Base-by-base conservation (phyloP, 2,113 vertebrate species). In the Phrynosoma platyrhinos region DNA sequence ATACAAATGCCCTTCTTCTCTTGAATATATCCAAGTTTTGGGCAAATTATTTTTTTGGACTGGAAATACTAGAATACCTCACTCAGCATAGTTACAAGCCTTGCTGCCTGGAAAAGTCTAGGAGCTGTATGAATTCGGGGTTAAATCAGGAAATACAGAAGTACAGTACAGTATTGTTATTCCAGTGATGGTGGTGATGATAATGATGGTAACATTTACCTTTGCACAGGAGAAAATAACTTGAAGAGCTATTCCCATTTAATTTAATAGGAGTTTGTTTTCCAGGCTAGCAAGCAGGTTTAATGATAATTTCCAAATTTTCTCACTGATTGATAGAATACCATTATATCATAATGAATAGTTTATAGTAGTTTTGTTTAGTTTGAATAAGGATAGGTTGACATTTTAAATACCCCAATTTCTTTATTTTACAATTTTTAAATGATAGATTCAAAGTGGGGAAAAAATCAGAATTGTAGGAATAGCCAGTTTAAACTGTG, bases 261-360 rank as follows among this genome's bases (percentile, higher is more conserved):
- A 80, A 79, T 82, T 79, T 80, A 89, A 82, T 78, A 12, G 66
- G 32, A 79, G 7, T 1, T 85, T 74, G 0, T 53, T 72, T 90
- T 93, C 21, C 27, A 90, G n/a, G 5, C 69, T 66, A 52, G 47
- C 9, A 84, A 42, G 36, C 87, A 58, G 89, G 90, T 92, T 55
- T 82, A 86, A 71, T 32, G 53, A 20, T 36, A 86, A 4, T 83
- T 47, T 20, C 82, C n/a, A 82, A 13, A 80, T 40, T 58, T 20
- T 79, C 30, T 0, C 36, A 23, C 9, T 21, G 27, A 83, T 62
- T 18, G 66, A 16, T 58, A 83, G 78, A 2, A 30, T 83, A 76
- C 8, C 12, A 2, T 66, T 42, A 10, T 27, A 66, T 82, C 36
- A 64, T 42, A 66, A 82, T 42, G 21, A 82, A 82, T 82, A 66